A percentile compares a stretch with the other conserved stretches of the same genome.
Evolutionary conservation across 2,113 vertebrate species (phyloP).

Genomic region (Recurvirostra avosetta): DNA sequence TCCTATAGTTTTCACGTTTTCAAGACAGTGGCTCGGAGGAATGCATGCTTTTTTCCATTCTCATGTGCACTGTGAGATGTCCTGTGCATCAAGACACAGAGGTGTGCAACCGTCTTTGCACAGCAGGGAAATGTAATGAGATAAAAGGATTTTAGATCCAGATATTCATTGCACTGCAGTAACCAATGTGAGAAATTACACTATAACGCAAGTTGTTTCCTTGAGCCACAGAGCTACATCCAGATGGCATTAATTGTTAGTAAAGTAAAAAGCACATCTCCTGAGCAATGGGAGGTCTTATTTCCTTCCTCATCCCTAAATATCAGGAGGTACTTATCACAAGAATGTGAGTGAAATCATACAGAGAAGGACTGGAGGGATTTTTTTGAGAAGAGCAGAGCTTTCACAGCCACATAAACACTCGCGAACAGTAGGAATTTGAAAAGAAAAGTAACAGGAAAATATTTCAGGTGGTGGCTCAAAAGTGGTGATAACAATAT

Average conservation of each 20-base stretch:
- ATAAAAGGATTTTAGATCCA: neutral
- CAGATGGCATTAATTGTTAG: neutral
- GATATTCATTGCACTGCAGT: neutral
- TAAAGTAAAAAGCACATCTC: neutral
- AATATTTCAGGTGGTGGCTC: neutral
- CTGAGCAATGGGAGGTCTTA: neutral
- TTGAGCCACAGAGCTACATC: neutral
- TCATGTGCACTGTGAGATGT: neutral
- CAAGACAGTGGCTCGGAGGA: neutral
- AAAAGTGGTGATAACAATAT: neutral
- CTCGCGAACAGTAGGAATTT: neutral
- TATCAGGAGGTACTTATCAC: neutral
- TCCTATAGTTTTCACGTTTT: neutral
- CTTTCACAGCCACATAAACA: accelerated
- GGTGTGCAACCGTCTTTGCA: neutral
- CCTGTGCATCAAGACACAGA: neutral
- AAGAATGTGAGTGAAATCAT: neutral
- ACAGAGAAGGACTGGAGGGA: neutral
- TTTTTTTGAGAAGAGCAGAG: neutral
- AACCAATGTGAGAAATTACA: neutral
- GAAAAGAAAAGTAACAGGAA: neutral
- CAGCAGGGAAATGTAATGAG: neutral
- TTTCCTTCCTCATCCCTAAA: neutral
- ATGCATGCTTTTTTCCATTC: neutral
- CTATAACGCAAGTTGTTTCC: neutral